A percentile compares a stretch with the other conserved stretches of the same genome.
Evolutionary conservation across 2,888 invertebrate species (phyloP).

Genomic region (Pimpla rufipes): DNA sequence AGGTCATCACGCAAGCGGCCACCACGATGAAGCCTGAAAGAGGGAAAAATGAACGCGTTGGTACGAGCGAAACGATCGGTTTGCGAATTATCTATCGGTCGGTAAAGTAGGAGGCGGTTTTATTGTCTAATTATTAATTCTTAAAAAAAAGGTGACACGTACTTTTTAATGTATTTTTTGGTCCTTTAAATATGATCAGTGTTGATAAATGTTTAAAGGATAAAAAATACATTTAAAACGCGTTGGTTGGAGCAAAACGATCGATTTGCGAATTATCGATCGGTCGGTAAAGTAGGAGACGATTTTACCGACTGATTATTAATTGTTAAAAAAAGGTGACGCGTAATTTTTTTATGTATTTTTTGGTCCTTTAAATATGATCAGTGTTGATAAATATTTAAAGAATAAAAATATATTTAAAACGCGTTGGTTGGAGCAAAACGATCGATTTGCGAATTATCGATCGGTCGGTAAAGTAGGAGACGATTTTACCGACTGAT

Average conservation of each 20-base stretch:
- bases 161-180: neutral
- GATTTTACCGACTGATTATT: neutral
- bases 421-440: neutral
- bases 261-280: neutral
- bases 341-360: neutral
- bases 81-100: neutral
- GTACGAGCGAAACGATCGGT: too few relatives aligned
- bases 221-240: neutral
- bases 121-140: constrained; percentile 5
- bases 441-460: neutral
- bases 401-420: neutral
- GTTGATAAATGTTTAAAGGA: neutral
- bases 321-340: neutral
- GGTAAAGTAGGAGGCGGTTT: constrained; percentile 5
- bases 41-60: neutral
- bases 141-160: neutral
- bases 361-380: neutral
- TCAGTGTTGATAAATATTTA: neutral
- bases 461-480: constrained; percentile 11
- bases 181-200: neutral
- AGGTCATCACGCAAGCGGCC: constrained; percentile 99
- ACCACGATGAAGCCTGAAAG: constrained; percentile 95
- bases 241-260: neutral
- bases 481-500: constrained; percentile 2
- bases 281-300: constrained; percentile 12